Evolutionary conservation across 2,113 vertebrate species (phyloP).

Genomic region (Etia nguti): DNA sequence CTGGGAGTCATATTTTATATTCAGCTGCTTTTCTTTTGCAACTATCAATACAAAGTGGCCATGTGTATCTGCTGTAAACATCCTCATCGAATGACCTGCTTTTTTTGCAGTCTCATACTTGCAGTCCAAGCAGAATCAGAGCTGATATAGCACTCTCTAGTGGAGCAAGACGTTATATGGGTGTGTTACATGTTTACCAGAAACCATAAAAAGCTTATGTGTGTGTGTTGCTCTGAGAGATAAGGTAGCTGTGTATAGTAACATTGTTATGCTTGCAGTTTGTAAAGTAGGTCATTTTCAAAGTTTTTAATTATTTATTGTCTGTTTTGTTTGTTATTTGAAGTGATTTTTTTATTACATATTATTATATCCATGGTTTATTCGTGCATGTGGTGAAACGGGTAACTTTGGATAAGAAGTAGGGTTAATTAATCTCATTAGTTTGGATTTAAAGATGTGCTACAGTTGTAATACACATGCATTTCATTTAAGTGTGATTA

Average conservation of each 20-base stretch:
- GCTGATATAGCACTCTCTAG: conserved; percentile 17
- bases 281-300: not conserved
- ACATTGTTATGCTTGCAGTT: not conserved
- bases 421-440: not conserved
- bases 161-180: not conserved
- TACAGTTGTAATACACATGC: not conserved
- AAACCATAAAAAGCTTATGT: not conserved
- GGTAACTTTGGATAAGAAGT: not conserved
- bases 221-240: not conserved
- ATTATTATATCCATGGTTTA: not conserved
- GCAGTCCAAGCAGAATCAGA: not conserved
- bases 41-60: not conserved
- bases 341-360: not conserved
- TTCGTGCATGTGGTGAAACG: not conserved
- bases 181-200: not conserved
- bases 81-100: conserved; percentile 13
- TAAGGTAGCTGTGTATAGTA: not conserved
- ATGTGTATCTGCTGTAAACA: not conserved
- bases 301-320: not conserved
- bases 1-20: conserved; percentile 11
- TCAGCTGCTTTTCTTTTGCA: not conserved
- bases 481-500: not conserved
- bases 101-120: conserved; percentile 35
- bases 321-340: not conserved
- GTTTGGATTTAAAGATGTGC: not conserved